A percentile compares a stretch with the other conserved stretches of the same genome.
These are phyloP conservation scores for Aplysia californica DNA, from an alignment of 1,140 invertebrate genomes.

Conservation along the genomic window DNA sequence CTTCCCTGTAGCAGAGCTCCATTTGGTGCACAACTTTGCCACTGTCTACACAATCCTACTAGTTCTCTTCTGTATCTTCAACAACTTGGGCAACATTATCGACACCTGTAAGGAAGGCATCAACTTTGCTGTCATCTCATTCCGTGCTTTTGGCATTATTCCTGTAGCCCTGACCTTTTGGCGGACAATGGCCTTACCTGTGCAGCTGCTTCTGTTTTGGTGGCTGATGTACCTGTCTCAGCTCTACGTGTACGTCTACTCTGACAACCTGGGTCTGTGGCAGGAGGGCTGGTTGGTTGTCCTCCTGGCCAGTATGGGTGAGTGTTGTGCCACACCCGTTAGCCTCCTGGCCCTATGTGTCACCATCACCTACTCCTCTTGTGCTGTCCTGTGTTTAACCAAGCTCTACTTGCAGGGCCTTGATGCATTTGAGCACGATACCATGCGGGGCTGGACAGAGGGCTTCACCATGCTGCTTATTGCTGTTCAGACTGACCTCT, in stretches of 20 bases:
- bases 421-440: constrained; percentile 63
- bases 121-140: constrained; percentile 41
- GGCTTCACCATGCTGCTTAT: constrained; percentile 73
- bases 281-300: constrained; percentile 67
- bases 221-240: constrained; percentile 65
- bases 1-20: constrained; percentile 66
- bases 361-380: constrained; percentile 71
- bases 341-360: constrained; percentile 71
- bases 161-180: constrained; percentile 64
- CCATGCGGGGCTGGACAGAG: constrained; percentile 71
- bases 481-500: constrained; percentile 71
- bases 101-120: constrained; percentile 63
- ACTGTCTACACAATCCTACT: constrained; percentile 66
- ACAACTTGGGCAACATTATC: constrained; percentile 67
- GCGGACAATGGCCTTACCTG: constrained; percentile 67
- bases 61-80: constrained; percentile 68
- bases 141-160: constrained; percentile 64
- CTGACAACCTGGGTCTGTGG: constrained; percentile 39
- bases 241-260: constrained; percentile 57
- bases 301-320: constrained; percentile 67
- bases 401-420: constrained; percentile 69
- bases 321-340: constrained; percentile 71
- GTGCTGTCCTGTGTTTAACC: constrained; percentile 67
- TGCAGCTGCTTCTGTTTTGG: constrained; percentile 71
- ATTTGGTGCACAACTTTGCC: constrained; percentile 70